Conservation (phyloP, 2,113 vertebrate species). For the Rattus rattus region DNA sequence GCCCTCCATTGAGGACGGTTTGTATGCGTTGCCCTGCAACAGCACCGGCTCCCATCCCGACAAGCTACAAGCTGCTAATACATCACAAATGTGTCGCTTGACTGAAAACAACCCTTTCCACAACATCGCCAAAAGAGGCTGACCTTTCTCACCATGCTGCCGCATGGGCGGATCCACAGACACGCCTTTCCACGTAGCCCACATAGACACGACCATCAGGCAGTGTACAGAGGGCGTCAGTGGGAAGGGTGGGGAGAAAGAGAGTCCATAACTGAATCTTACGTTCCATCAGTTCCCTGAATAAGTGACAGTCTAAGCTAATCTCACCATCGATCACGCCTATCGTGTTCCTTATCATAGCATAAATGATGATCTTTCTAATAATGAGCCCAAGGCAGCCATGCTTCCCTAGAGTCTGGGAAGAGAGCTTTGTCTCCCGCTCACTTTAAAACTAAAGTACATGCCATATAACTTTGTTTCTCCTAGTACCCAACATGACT, state of each 20-base stretch:
- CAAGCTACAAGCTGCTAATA: slow-evolving; percentile 85
- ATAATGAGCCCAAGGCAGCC: background rate
- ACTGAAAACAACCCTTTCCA: slow-evolving; percentile 70
- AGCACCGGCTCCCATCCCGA: slow-evolving; percentile 68
- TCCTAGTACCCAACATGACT: rapidly evolving
- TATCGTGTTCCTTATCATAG: background rate
- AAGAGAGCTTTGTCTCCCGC: background rate
- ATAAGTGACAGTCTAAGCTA: background rate
- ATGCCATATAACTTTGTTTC: background rate
- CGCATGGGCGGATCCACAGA: background rate
- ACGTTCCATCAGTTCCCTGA: background rate
- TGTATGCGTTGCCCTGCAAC: slow-evolving; percentile 71
- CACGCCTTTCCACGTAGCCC: background rate
- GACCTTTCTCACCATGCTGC: slow-evolving; percentile 58
- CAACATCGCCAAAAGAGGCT: slow-evolving; percentile 53
- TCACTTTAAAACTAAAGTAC: background rate
- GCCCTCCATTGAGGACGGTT: slow-evolving; percentile 83
- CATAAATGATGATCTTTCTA: background rate
- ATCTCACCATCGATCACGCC: background rate
- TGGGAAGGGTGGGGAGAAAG: background rate
- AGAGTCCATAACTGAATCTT: background rate
- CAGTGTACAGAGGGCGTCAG: background rate
- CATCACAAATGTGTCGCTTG: slow-evolving; percentile 84
- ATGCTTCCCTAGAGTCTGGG: background rate
- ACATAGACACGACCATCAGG: background rate